Evolutionary conservation across 2,888 invertebrate species (phyloP), one percentile per base, ranked within the genome.

Genomic region (Emmelina monodactyla): DNA sequence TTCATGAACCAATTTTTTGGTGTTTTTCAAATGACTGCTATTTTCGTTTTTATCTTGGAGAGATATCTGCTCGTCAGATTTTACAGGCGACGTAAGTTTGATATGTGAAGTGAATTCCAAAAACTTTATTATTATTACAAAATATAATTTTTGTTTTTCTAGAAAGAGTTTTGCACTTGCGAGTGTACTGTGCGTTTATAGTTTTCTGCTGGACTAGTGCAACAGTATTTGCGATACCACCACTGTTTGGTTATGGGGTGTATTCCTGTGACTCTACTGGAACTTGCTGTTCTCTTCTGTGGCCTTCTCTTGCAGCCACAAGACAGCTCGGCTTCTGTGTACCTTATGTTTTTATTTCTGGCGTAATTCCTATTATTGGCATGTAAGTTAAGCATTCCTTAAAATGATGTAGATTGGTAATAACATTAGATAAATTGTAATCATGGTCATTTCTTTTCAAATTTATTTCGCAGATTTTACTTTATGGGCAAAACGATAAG

Each of bases 1-100:
- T 83, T 82, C 59, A 58, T 82, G 46, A 79, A 80, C 51, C 81
- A 82, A 56, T 76, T 82, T 48, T 68, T 82, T 53, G 82, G 81
- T 55, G 66, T 81, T 41, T 78, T 80, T 53, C 82, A 82, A 71
- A 78, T 82, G 62, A 60, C 64, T 42, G 69, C 80, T 34, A 49
- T 83, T 42, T 58, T 80, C 35, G 58, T 75, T 15, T 59, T 82
- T 42, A 71, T 81, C 46, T 47, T 82, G 49, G 83, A 83, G 53
- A 64, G 83, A 50, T 81, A 79, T 62, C 55, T 80, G 45, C 50
- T 73, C 55, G 75, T 72, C 37, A 72, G 59, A 53, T 65, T 60
- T 42, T 71, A 67, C 50, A 71, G 70, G 57, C 62, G 67, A 54
- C 82, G 83, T 82, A 40, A 4, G 19, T 16, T 31, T 22, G 9